These are phyloP conservation scores for Pachyramphus minor DNA, from an alignment of 2,113 vertebrate species.

Conservation along the genomic window DNA sequence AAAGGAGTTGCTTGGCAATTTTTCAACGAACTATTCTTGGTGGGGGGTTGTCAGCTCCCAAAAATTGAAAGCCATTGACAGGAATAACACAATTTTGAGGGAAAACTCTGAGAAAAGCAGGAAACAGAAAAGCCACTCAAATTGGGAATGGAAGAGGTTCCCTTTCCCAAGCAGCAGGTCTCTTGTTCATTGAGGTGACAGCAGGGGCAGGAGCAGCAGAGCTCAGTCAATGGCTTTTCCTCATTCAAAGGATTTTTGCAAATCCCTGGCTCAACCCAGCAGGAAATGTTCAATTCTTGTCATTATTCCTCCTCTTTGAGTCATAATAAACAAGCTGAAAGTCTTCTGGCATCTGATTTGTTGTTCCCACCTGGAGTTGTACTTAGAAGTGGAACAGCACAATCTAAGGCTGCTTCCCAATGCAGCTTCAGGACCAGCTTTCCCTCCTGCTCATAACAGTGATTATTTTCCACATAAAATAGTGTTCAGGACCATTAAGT, in stretches of 20 bases:
- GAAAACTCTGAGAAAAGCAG: fast-evolving
- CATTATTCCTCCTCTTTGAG: not conserved
- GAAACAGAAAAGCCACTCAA: not conserved
- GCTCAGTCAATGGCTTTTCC: not conserved
- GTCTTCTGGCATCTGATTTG: not conserved
- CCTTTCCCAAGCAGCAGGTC: not conserved
- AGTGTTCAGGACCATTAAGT: not conserved
- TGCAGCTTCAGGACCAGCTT: not conserved
- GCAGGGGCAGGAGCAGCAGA: not conserved
- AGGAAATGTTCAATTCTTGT: not conserved
- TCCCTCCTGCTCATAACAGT: not conserved
- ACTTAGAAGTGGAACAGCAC: not conserved
- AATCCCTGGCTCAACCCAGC: not conserved
- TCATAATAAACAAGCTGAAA: not conserved
- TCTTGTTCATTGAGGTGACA: not conserved
- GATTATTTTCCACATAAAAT: not conserved
- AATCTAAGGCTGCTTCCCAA: not conserved
- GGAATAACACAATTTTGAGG: not conserved
- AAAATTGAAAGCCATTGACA: not conserved
- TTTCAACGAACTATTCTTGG: not conserved
- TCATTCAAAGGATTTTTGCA: not conserved
- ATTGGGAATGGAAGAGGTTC: fast-evolving
- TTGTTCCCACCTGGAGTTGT: not conserved
- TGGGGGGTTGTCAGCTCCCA: not conserved
- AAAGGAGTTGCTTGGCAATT: not conserved